Percentiles rank a stretch among this genome's conserved stretches.
Evolutionary conservation across 2,888 invertebrate species (phyloP).

Genomic region (Ochropleura plecta): DNA sequence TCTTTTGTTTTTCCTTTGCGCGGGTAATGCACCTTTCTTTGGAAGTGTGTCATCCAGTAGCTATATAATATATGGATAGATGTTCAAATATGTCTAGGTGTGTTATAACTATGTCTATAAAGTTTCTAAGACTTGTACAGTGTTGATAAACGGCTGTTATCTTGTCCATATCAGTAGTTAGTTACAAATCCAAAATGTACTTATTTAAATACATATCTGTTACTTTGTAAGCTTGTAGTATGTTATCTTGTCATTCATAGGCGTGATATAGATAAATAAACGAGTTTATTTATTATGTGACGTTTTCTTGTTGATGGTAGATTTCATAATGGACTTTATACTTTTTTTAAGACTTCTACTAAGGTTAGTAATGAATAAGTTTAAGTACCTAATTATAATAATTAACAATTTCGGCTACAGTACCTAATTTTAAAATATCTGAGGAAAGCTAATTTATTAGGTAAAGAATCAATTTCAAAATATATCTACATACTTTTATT

Average conservation of each 20-base stretch:
- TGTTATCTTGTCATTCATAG: constrained; percentile 56
- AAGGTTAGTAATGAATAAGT: neutral
- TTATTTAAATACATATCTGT: constrained; percentile 38
- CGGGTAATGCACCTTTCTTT: constrained; percentile 15
- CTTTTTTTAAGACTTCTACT: neutral
- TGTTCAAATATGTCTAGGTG: constrained; percentile 7
- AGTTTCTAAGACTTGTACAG: constrained; percentile 21
- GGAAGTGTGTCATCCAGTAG: constrained; percentile 43
- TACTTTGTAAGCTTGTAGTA: constrained; percentile 31
- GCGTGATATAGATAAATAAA: constrained; percentile 30
- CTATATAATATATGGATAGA: neutral
- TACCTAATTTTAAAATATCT: neutral
- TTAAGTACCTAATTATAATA: too few relatives aligned
- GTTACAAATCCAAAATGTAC: constrained; percentile 50
- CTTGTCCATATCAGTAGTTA: constrained; percentile 46
- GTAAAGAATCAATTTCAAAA: neutral
- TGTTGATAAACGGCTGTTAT: constrained; percentile 54
- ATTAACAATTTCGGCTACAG: neutral
- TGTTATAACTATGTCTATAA: constrained; percentile 22
- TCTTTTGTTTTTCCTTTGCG: constrained; percentile 37
- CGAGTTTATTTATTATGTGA: constrained; percentile 9
- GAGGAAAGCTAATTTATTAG: neutral
- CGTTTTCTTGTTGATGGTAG: constrained; percentile 7
- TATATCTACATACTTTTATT: too few relatives aligned
- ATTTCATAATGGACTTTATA: neutral